Percentiles rank a stretch among this genome's conserved stretches.
Conservation (phyloP, 2,797 vertebrate species). For the Menidia menidia region DNA sequence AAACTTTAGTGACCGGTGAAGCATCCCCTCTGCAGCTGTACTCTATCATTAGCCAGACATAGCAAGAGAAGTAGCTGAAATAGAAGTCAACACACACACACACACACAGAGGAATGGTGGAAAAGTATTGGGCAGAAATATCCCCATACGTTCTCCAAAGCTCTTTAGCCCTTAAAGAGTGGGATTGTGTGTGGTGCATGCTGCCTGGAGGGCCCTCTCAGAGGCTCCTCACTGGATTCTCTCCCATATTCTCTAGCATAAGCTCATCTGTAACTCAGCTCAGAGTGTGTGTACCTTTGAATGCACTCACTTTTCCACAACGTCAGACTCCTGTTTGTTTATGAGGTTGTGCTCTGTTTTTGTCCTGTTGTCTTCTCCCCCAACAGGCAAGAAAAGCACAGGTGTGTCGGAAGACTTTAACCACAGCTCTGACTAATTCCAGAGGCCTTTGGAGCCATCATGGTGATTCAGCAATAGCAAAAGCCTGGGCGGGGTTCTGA, state of each 20-base stretch:
- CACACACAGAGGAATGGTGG: conserved; percentile 20
- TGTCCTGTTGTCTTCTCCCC: conserved; percentile 8
- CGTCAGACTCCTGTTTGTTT: conserved; percentile 23
- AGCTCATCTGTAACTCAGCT: conserved; percentile 40
- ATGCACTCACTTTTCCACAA: conserved; percentile 1
- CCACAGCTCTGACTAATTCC: conserved; percentile 32
- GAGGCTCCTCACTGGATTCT: conserved; percentile 39
- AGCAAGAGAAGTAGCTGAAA: conserved; percentile 30
- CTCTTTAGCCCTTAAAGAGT: conserved; percentile 67
- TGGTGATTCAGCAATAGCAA: conserved; percentile 9
- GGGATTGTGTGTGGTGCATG: conserved; percentile 61
- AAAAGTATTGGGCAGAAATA: conserved; percentile 55
- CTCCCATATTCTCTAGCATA: conserved; percentile 35
- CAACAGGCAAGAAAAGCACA: conserved; percentile 17
- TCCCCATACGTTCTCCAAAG: conserved; percentile 66
- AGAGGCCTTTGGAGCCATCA: conserved; percentile 21
- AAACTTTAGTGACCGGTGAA: conserved; percentile 26
- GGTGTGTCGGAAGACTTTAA: conserved; percentile 43
- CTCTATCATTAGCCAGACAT: conserved; percentile 33
- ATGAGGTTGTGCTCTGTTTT: conserved; percentile 26
- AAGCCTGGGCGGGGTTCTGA: conserved; percentile 23
- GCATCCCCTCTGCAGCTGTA: conserved; percentile 35
- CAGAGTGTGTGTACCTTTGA: conserved; percentile 27
- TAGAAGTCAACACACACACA: conserved; percentile 22
- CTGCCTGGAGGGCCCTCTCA: conserved; percentile 52